These are phyloP conservation scores for Galaxea fascicularis DNA, from an alignment of 92 coral and sea anemone genomes.

Conservation along the genomic window DNA sequence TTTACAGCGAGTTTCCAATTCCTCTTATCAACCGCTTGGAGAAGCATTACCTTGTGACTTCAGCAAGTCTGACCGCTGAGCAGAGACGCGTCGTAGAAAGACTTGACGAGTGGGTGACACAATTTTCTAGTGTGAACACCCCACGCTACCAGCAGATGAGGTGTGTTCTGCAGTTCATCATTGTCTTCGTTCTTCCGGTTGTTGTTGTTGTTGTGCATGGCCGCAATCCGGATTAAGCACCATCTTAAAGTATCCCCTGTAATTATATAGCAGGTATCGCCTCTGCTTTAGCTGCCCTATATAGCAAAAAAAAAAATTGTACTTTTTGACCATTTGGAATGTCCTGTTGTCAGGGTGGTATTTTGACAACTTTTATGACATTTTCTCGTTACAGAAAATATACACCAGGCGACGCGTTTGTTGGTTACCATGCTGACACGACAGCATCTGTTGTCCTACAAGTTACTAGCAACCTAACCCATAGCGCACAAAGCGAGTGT, in stretches of 20 bases:
- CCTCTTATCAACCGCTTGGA: constrained; percentile 89
- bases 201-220: too few relatives aligned
- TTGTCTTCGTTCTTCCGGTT: not conserved
- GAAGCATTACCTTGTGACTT: constrained; percentile 82
- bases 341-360: too few relatives aligned
- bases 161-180: not conserved
- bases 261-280: not conserved
- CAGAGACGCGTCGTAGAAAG: constrained; percentile 59
- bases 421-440: constrained; percentile 86
- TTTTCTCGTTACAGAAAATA: constrained; percentile 52
- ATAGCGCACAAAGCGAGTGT: not conserved
- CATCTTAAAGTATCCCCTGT: not conserved
- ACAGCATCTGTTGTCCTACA: constrained; percentile 79
- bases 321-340: not conserved
- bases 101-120: constrained; percentile 67
- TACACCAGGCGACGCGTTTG: constrained; percentile 84
- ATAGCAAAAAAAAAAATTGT: not conserved
- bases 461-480: constrained; percentile 60
- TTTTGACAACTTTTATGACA: too few relatives aligned
- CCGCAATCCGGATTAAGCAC: not conserved
- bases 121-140: constrained; percentile 55
- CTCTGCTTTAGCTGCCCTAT: not conserved
- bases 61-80: constrained; percentile 68
- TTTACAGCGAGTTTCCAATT: constrained; percentile 80
- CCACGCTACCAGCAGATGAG: constrained; percentile 58